Evolutionary conservation across 2,113 vertebrate genomes (phyloP), one percentile per base, ranked within the genome.

Genomic region (Anoplopoma fimbria): DNA sequence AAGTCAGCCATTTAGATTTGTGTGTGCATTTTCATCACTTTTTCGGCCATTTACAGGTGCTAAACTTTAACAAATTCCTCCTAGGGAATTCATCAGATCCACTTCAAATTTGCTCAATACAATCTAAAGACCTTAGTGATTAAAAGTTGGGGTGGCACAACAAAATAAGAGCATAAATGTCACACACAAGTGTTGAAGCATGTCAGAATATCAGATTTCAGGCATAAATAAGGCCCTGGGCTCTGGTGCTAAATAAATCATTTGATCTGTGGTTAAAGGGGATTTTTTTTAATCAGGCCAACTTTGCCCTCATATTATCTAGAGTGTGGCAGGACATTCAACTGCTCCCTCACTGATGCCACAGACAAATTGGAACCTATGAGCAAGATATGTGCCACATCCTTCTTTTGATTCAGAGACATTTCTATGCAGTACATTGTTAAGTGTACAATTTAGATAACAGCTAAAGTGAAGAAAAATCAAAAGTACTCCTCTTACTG

Each of bases 181-280:
- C 40, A 60, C 23, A 42, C 23, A 79, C 19, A 77, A 70, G 63
- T 71, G 49, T 31, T 55, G 4, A 58, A 55, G 45, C 45, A 40
- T 33, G 33, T 69, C 53, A 63, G 67, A 47, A 47, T 2, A 40
- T 33, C 21, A 64, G 53, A 67, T 75, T 47, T 81, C 6, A 60
- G 27, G 25, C 23, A 74, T 53, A 40, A 74, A 62, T 64, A 60
- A 74, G 49, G 14, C 23, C 2, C 58, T 71, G 58, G 70, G 61
- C 23, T 13, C 47, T 61, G 70, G 45, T 63, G 62, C 65, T 76
- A 81, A 88, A 83, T 77, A 61, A 82, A 69, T 64, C 29, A 84
- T 77, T 77, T 82, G 63, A 79, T 77, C 75, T 77, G 55, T 33
- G 78, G 89, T 91, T 91, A 86, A 40, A 81, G 38, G 34, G 68